These are phyloP conservation scores for Peromyscus nudipes DNA, from an alignment of 2,797 vertebrate species.

Conservation along the genomic window DNA sequence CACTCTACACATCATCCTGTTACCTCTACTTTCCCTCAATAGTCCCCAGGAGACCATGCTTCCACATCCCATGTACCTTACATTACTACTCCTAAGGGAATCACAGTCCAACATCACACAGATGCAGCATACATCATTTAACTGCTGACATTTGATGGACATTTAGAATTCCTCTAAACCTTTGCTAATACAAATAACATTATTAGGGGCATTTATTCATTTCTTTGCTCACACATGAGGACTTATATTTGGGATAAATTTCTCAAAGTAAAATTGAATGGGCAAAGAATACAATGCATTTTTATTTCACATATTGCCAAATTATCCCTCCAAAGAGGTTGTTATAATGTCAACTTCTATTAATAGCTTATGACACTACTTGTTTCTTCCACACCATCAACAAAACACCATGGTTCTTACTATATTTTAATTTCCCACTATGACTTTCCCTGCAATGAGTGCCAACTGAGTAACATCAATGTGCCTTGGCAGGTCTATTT, in stretches of 20 bases:
- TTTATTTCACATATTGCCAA: constrained; percentile 52
- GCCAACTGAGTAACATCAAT: not conserved
- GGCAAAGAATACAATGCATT: constrained; percentile 14
- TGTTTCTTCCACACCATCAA: not conserved
- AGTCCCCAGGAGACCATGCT: not conserved
- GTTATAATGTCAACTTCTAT: constrained; percentile 26
- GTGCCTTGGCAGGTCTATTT: constrained; percentile 38
- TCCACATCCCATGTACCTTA: not conserved
- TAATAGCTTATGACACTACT: not conserved
- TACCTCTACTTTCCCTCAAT: not conserved
- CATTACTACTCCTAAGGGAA: not conserved
- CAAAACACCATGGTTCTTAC: constrained; percentile 1
- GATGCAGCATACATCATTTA: not conserved
- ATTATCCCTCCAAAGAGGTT: constrained; percentile 28
- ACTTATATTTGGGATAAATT: constrained; percentile 43
- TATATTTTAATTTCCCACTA: constrained; percentile 49
- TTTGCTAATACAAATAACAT: not conserved
- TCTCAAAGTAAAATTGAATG: constrained; percentile 37
- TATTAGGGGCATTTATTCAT: not conserved
- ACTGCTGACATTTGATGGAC: not conserved
- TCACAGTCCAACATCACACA: not conserved
- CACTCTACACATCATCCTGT: not conserved
- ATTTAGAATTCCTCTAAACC: constrained; percentile 9
- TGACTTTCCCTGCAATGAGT: constrained; percentile 36
- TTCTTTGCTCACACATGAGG: not conserved